Conservation (phyloP, 2,888 invertebrate genomes). For the Lutraria lutraria region DNA sequence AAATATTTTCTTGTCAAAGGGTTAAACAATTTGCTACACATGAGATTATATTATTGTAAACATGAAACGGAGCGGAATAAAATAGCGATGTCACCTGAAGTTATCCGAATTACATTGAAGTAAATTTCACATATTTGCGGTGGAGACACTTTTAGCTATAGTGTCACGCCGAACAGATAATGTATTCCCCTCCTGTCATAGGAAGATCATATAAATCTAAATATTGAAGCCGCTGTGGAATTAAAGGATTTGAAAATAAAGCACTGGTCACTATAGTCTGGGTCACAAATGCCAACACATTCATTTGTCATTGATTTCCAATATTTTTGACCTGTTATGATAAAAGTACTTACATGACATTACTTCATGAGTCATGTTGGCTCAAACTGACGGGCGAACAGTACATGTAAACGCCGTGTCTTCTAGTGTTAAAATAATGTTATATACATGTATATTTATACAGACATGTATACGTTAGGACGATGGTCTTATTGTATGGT, state of each 20-base stretch:
- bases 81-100: slow-evolving; percentile 52
- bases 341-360: background rate
- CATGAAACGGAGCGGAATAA: slow-evolving; percentile 37
- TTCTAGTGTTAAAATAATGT: too few relatives aligned
- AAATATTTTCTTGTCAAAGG: slow-evolving; percentile 59
- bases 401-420: too few relatives aligned
- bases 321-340: background rate
- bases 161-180: slow-evolving; percentile 38
- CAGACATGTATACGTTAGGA: too few relatives aligned
- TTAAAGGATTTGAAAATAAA: slow-evolving; percentile 29
- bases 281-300: slow-evolving; percentile 6
- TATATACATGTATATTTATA: too few relatives aligned
- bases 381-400: too few relatives aligned
- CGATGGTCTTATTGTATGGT: too few relatives aligned
- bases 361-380: background rate
- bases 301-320: background rate
- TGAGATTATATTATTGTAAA: slow-evolving; percentile 42
- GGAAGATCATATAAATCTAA: background rate
- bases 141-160: slow-evolving; percentile 25
- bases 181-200: slow-evolving; percentile 28
- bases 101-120: slow-evolving; percentile 34
- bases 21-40: slow-evolving; percentile 49
- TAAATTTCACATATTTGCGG: slow-evolving; percentile 42
- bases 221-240: slow-evolving; percentile 21
- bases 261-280: slow-evolving; percentile 19